phyloP scores from a whole-genome alignment of 2,113 vertebrate genomes.

The Gobio gobio region DNA sequence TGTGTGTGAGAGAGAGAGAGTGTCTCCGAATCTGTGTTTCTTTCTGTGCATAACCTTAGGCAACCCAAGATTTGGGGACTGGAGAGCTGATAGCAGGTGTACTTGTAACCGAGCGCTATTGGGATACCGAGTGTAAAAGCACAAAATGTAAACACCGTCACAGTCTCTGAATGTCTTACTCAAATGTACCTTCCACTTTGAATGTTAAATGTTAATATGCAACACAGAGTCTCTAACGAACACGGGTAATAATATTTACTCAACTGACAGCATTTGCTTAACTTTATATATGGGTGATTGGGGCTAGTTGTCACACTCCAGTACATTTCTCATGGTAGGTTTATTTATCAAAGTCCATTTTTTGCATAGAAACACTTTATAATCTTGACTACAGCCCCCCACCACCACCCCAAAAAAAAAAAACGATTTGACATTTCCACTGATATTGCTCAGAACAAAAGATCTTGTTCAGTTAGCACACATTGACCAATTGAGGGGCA shows the following conservation, averaged over 20 bases:
- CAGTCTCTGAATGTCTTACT: not conserved
- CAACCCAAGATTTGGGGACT: constrained; percentile 26
- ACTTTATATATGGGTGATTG: not conserved
- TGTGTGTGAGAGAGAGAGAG: not conserved
- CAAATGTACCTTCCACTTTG: constrained; percentile 24
- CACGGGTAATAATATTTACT: constrained; percentile 14
- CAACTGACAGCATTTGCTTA: constrained; percentile 28
- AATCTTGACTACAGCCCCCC: not conserved
- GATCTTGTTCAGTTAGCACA: not conserved
- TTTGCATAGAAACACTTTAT: constrained; percentile 1
- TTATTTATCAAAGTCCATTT: not conserved
- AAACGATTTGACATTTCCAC: not conserved
- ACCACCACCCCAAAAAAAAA: no score
- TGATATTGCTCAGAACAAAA: not conserved
- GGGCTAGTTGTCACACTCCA: constrained; percentile 13
- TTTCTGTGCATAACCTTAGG: not conserved
- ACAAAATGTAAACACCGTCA: constrained; percentile 18
- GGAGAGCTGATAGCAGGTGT: constrained; percentile 20
- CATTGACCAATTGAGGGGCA: not conserved
- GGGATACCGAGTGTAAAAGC: not conserved
- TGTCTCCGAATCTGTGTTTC: not conserved
- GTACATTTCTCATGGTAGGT: not conserved
- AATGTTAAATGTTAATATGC: constrained; percentile 22
- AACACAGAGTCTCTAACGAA: constrained; percentile 12
- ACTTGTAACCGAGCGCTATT: not conserved